Percentiles rank a stretch among this genome's conserved stretches.
Evolutionary conservation across 92 coral and sea anemone species (phyloP).

Genomic region (Zoanthus sociatus): DNA sequence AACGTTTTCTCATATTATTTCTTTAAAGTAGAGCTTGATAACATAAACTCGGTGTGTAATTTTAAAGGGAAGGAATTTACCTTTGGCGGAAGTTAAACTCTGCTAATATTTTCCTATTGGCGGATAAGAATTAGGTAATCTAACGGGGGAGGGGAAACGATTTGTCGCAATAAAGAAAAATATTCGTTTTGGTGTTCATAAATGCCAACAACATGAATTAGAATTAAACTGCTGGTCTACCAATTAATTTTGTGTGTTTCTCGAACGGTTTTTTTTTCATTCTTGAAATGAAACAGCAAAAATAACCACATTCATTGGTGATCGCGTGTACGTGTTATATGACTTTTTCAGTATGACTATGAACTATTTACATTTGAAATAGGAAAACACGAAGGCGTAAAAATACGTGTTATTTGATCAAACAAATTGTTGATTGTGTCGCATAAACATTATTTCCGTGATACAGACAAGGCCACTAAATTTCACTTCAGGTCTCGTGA

Average conservation of each 20-base stretch:
- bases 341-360: no score
- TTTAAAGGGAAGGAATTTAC: slow-evolving; percentile 6
- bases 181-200: not conserved
- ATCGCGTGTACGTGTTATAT: not conserved
- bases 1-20: not conserved
- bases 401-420: not conserved
- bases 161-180: not conserved
- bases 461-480: not conserved
- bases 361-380: not conserved
- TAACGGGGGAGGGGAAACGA: slow-evolving; percentile 1
- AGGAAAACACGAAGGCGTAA: not conserved
- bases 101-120: slow-evolving; percentile 4
- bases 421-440: not conserved
- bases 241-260: not conserved
- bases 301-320: not conserved
- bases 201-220: not conserved
- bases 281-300: not conserved
- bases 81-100: slow-evolving; percentile 15
- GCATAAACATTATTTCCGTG: not conserved
- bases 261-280: not conserved
- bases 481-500: not conserved
- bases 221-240: not conserved
- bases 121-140: slow-evolving; percentile 12
- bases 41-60: not conserved
- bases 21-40: not conserved